Base-by-base conservation (phyloP, 2,888 invertebrate genomes). In the Stenichneumon culpator region DNA sequence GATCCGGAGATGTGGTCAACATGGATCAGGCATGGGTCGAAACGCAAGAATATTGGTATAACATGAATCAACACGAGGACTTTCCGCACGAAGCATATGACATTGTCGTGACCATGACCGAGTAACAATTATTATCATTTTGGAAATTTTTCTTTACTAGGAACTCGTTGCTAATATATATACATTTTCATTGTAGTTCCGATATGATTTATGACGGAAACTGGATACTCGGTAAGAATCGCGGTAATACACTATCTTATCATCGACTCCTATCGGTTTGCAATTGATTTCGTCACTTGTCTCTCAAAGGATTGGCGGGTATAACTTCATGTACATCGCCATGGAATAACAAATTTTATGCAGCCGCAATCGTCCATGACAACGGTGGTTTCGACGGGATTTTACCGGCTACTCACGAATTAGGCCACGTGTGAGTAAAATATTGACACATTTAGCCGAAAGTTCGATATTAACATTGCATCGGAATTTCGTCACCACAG, bases 391-490 rank as follows among this genome's bases (percentile, higher is more conserved):
- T 47, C 19, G 70, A 75, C 9, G 84, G 69, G 22, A 70, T 79
- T 60, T 14, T 65, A 7, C 57, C 70, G 3, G 75, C 84, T 11
- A 39, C 75, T 14, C 84, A 85, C 28, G 84, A 85, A 74, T 60
- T 82, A 3, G 84, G 74, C 44, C 84, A 85, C 22, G 32, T 69
- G 84, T 84, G 75, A 22, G 74, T 79, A 78, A 11, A 67, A 44
- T 9, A 39, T 44, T n/a, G 14, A 11, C 2, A 39, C 11, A 7
- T 11, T 4, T n/a, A 65, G 32, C 3, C 4, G n/a, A 28, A 16
- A 7, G 3, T 22, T 44, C 39, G 14, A 44, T 19, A 19, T 14
- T 67, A 7, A 3, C 44, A 19, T n/a, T 54, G 14, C 16, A 22
- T 14, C 22, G 16, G 22, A 14, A 19, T 52, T n/a, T 52, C n/a